phyloP scores from a whole-genome alignment of 2,797 vertebrate species.

The Hippoglossus hippoglossus region DNA sequence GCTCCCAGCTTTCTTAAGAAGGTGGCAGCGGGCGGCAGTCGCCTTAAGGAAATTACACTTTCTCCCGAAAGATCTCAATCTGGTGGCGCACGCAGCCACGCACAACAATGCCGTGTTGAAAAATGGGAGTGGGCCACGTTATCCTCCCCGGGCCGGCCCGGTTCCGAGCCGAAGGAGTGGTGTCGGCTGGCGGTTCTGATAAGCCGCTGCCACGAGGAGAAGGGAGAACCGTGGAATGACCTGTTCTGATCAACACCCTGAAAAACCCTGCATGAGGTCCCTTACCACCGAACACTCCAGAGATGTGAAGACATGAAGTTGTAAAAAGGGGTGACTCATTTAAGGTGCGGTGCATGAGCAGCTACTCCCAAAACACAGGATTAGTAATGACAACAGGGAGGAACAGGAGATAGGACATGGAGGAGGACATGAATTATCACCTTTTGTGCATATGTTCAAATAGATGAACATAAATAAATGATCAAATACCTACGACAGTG shows the following conservation, averaged over 20 bases:
- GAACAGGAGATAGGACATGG: constrained; percentile 7
- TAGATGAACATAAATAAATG: background rate
- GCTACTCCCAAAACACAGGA: background rate
- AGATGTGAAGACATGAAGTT: background rate
- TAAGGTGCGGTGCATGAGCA: background rate
- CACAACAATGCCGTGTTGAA: constrained; percentile 91
- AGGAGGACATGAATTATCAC: background rate
- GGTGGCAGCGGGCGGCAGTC: constrained; percentile 42
- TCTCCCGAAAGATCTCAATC: constrained; percentile 85
- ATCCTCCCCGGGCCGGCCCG: constrained; percentile 38
- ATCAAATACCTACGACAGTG: background rate
- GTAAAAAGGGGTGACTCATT: constrained; percentile 22
- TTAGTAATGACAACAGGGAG: background rate
- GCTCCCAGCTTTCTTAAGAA: constrained; percentile 52
- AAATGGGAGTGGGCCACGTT: constrained; percentile 77
- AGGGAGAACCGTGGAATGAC: constrained; percentile 17
- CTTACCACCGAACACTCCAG: constrained; percentile 12
- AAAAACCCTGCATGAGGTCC: constrained; percentile 42
- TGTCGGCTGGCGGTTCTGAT: constrained; percentile 85
- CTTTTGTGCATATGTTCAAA: background rate
- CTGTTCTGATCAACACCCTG: constrained; percentile 47
- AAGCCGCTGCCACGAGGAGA: constrained; percentile 75
- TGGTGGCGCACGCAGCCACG: constrained; percentile 78
- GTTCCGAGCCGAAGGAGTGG: constrained; percentile 79
- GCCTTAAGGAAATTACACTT: constrained; percentile 86